A percentile compares a stretch with the other conserved stretches of the same genome.
phyloP scores from a whole-genome alignment of 2,797 vertebrate species.

The Lithobates sylvaticus region DNA sequence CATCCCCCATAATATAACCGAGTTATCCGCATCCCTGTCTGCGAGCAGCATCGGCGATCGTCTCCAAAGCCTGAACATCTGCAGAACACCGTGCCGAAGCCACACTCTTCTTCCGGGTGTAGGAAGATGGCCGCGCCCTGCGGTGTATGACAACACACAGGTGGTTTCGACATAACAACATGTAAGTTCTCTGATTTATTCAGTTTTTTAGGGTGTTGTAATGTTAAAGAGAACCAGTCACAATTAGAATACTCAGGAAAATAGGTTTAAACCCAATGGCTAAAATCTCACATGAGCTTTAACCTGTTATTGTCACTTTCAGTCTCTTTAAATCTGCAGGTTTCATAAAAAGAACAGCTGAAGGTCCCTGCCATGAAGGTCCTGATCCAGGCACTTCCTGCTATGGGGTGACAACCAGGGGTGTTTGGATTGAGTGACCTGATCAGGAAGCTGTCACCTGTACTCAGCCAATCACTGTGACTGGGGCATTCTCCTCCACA shows the following conservation, averaged over 20 bases:
- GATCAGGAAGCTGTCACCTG: too few species aligned
- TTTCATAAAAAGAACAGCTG: background rate
- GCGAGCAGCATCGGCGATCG: background rate
- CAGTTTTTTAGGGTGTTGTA: too few species aligned
- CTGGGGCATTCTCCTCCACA: too few species aligned
- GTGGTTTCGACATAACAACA: background rate
- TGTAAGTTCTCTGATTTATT: background rate
- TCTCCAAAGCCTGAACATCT: background rate
- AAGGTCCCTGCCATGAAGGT: background rate
- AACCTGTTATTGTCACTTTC: background rate
- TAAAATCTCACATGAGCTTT: background rate
- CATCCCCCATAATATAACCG: too few species aligned
- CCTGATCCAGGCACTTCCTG: background rate
- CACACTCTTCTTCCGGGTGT: slow-evolving; percentile 37
- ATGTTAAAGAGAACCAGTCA: too few species aligned
- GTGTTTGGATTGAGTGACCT: too few species aligned
- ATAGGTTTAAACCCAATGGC: too few species aligned
- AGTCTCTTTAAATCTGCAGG: background rate
- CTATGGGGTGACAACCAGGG: background rate
- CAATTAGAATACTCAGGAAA: too few species aligned
- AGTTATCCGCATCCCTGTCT: too few species aligned
- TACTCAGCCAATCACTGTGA: too few species aligned
- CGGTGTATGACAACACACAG: background rate
- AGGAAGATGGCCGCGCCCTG: slow-evolving; percentile 37
- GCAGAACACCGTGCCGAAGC: background rate